Conservation (phyloP, 2,888 invertebrate species). For the Spatulosminthurus flaviceps region DNA sequence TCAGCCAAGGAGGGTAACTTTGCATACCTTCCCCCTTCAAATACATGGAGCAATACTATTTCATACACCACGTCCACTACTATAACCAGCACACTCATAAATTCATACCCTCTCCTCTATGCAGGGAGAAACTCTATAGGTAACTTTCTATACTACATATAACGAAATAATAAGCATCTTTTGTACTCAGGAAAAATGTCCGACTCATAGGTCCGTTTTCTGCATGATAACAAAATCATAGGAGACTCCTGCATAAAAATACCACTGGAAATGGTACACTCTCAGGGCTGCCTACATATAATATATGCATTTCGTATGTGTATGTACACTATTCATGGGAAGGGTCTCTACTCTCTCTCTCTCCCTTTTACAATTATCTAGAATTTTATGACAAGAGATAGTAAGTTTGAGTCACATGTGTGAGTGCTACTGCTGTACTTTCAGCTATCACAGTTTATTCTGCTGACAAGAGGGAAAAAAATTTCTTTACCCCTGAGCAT, state of each 20-base stretch:
- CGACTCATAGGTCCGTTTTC: too few species aligned
- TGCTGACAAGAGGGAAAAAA: constrained; percentile 18
- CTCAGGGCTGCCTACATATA: not conserved
- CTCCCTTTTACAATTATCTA: constrained; percentile 46
- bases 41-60: not conserved
- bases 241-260: not conserved
- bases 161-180: not conserved
- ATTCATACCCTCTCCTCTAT: too few species aligned
- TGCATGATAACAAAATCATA: not conserved
- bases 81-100: constrained; percentile 4
- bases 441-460: constrained; percentile 10
- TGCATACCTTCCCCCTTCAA: not conserved
- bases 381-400: constrained; percentile 43
- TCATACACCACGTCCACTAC: not conserved
- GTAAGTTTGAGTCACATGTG: constrained; percentile 28
- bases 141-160: not conserved
- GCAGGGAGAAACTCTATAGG: not conserved
- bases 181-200: too few species aligned
- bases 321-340: constrained; percentile 1
- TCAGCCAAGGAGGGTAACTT: constrained; percentile 2
- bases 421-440: not conserved
- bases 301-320: not conserved
- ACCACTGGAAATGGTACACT: not conserved
- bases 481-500: not conserved
- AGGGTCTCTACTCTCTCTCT: too few species aligned